Percentiles rank a stretch among this genome's conserved stretches.
These are phyloP conservation scores for Lasioglossum marginatum DNA, from an alignment of 2,888 invertebrate species.

Conservation along the genomic window DNA sequence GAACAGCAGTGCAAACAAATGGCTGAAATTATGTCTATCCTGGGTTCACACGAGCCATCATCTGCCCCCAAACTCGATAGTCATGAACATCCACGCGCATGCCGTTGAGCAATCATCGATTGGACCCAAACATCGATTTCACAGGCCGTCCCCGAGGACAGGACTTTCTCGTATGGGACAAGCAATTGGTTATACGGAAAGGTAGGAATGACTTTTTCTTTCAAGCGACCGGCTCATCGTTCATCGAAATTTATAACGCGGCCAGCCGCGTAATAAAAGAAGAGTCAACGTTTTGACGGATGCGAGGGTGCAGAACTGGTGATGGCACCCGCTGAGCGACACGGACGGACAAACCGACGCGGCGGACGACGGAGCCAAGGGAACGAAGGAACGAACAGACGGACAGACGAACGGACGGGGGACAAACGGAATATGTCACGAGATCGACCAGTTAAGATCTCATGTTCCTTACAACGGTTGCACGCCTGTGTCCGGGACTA, in stretches of 20 bases:
- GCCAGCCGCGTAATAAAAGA: conserved; percentile 66
- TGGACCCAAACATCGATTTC: conserved; percentile 7
- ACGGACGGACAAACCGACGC: conserved; percentile 77
- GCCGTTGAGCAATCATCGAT: conserved; percentile 26
- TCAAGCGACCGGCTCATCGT: conserved; percentile 48
- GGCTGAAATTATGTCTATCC: neutral
- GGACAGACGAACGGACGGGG: conserved; percentile 69
- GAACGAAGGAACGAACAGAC: conserved; percentile 68
- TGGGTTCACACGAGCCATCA: neutral
- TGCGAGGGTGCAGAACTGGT: conserved; percentile 83
- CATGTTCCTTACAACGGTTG: conserved; percentile 76
- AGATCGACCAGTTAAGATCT: conserved; percentile 82
- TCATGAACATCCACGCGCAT: neutral
- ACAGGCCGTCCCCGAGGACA: conserved; percentile 23
- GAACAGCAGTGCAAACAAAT: neutral
- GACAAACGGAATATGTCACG: conserved; percentile 76
- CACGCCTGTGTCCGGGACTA: conserved; percentile 67
- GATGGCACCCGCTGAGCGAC: conserved; percentile 83
- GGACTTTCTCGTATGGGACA: conserved; percentile 46
- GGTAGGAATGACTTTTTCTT: conserved; percentile 49
- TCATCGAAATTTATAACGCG: conserved; percentile 71
- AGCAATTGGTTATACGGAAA: conserved; percentile 53
- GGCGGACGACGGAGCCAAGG: conserved; percentile 57
- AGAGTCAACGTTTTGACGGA: conserved; percentile 80
- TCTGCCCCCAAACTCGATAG: neutral